Evolutionary conservation across 2,797 vertebrate genomes (phyloP).

Genomic region (Gambelia wislizenii): DNA sequence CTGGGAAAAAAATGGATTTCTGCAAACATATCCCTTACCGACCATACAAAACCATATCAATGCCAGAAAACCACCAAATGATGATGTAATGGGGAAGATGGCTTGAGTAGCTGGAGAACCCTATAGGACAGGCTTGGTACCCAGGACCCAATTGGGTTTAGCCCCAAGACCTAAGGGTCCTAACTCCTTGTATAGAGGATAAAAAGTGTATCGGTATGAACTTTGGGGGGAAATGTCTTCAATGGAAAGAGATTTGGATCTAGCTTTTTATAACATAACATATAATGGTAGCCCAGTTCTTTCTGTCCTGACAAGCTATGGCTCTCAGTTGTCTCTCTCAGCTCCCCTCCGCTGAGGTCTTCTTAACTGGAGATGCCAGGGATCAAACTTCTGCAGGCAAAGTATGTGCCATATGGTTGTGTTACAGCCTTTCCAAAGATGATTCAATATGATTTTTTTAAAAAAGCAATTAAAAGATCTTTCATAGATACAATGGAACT

Average conservation of each 20-base stretch:
- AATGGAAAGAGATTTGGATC: not conserved
- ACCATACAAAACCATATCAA: not conserved
- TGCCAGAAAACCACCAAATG: not conserved
- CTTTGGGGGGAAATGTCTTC: not conserved
- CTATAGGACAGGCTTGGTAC: not conserved
- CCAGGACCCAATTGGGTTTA: not conserved
- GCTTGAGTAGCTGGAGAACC: not conserved
- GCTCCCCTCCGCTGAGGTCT: too few species aligned
- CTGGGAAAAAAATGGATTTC: too few species aligned
- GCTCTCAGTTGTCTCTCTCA: not conserved
- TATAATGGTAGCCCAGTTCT: not conserved
- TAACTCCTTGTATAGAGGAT: not conserved
- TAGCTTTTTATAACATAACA: not conserved
- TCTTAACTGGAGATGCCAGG: too few species aligned
- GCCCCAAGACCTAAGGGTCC: not conserved
- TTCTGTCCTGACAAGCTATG: not conserved
- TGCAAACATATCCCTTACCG: too few species aligned
- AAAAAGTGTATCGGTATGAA: too few species aligned
- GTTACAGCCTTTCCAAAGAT: not conserved
- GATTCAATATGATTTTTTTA: not conserved
- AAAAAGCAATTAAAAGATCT: not conserved
- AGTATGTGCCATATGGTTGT: not conserved
- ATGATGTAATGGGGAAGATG: not conserved
- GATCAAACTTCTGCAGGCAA: too few species aligned
- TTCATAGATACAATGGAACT: not conserved